These are phyloP conservation scores for Rotaria magnacalcarata DNA, from an alignment of 2,888 invertebrate genomes.

Conservation along the genomic window DNA sequence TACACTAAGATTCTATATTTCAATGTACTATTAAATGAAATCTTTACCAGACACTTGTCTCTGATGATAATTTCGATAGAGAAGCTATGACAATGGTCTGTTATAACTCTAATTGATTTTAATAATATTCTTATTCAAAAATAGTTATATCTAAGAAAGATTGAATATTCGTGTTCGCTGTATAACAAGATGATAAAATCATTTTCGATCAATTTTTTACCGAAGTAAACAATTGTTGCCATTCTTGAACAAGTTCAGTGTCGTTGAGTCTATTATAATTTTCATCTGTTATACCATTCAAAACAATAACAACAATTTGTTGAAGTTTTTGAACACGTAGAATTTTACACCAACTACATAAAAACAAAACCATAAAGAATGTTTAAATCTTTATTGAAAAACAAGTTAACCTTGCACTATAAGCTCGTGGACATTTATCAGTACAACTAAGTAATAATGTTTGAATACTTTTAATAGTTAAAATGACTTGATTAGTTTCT, in stretches of 20 bases:
- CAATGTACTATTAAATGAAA: no score
- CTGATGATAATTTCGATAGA: no score
- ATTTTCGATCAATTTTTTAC: not conserved
- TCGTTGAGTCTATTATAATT: not conserved
- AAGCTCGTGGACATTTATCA: not conserved
- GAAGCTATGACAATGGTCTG: no score
- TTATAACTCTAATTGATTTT: no score
- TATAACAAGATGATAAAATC: no score
- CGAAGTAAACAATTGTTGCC: constrained; percentile 11
- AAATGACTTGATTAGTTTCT: not conserved
- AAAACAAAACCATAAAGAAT: not conserved
- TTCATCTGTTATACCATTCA: constrained; percentile 16
- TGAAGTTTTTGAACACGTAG: constrained; percentile 35
- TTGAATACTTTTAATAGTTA: not conserved
- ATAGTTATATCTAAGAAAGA: no score
- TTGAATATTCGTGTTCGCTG: no score
- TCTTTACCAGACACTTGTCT: no score
- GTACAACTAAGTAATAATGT: not conserved
- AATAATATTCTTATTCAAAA: no score
- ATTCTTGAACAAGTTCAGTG: not conserved
- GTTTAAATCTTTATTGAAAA: not conserved
- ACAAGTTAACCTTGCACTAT: not conserved
- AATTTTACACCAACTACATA: not conserved
- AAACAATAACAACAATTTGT: constrained; percentile 19
- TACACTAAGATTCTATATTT: no score